Conservation (phyloP, 1,140 invertebrate species). For the Papilio aristodemus region DNA sequence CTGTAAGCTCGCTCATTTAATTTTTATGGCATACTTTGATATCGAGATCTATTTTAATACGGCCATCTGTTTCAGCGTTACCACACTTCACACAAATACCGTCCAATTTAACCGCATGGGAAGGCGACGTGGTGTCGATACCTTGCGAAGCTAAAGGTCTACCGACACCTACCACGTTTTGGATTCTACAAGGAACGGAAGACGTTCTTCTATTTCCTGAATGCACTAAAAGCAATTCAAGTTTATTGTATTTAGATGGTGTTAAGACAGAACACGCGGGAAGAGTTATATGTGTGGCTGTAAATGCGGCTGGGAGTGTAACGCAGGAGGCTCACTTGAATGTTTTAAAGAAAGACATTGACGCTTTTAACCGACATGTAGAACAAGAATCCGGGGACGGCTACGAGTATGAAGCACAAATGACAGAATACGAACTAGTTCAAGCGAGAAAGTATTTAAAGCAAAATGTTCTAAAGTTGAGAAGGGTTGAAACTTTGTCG, state of each 20-base stretch:
- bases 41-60: conserved; percentile 67
- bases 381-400: conserved; percentile 57
- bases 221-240: conserved; percentile 75
- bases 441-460: conserved; percentile 89
- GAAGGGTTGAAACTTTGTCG: conserved; percentile 87
- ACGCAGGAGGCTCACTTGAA: conserved; percentile 75
- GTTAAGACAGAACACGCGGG: conserved; percentile 69
- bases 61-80: conserved; percentile 87
- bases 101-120: conserved; percentile 89
- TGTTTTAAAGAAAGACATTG: conserved; percentile 68
- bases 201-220: conserved; percentile 73
- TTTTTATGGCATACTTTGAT: conserved; percentile 47
- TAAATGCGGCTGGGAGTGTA: conserved; percentile 74
- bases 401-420: conserved; percentile 82
- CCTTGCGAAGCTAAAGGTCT: conserved; percentile 94
- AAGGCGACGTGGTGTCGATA: conserved; percentile 91
- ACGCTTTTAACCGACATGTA: conserved; percentile 58
- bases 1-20: conserved; percentile 61
- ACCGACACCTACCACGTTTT: conserved; percentile 92
- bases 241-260: conserved; percentile 71
- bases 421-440: conserved; percentile 89
- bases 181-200: conserved; percentile 88
- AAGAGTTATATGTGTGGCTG: conserved; percentile 72
- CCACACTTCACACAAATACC: conserved; percentile 93
- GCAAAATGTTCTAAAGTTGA: conserved; percentile 90